Evolutionary conservation across 1,140 invertebrate species (phyloP), one percentile per base, ranked within the genome.

Genomic region (Meloidogyne exigua): DNA sequence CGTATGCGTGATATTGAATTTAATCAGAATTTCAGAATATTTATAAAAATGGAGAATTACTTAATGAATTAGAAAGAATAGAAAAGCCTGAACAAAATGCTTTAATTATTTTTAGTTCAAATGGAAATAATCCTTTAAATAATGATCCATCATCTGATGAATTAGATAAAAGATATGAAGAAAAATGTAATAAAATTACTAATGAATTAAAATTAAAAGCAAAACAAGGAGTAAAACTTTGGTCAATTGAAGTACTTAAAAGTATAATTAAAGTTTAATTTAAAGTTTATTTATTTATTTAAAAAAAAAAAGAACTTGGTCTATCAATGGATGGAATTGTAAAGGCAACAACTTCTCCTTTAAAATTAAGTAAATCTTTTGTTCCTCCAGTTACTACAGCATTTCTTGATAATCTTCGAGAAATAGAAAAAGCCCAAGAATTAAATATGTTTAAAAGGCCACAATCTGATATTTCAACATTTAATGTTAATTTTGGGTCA

Each of bases 341-440:
- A 57, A 57, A 57, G 9, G 4, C 49, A 57, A 57, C 49, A 57
- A 57, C 49, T n/a, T 18, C 49, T 7, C 49, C 49, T 9, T 12
- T 57, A 57, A 57, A 57, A 57, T 57, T 57, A 57, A 57, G 49
- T 57, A 57, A 57, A n/a, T n/a, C 49, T n/a, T 57, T 57, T 57
- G 9, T n/a, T n/a, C 15, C 49, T n/a, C 49, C 49, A n/a, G 49
- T 57, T n/a, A n/a, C 49, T n/a, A 18, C 49, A 57, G 18, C 49
- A n/a, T 57, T 57, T 57, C 49, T 57, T 57, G 49, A 57, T n/a
- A 57, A 57, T n/a, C 49, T 57, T 57, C 18, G 49, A n/a, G 49
- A 57, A n/a, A 57, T 57, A n/a, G 49, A 57, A n/a, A n/a, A 5
- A n/a, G 4, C 49, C 1, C 49, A 57, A 57, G 49, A 57, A 57